Conservation (phyloP, 2,113 vertebrate genomes). For the Plectropomus leopardus region DNA sequence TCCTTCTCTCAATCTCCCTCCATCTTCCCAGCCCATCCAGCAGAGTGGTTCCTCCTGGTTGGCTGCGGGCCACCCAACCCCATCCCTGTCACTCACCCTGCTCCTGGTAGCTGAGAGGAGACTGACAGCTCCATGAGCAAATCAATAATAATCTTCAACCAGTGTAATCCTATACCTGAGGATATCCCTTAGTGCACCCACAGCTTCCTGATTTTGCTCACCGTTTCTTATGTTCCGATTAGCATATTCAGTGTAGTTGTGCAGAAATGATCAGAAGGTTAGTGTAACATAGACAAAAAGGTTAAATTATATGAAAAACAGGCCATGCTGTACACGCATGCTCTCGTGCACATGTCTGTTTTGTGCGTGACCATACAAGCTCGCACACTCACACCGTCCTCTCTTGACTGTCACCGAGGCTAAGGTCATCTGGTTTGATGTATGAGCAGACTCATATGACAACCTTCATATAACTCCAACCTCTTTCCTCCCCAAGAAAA, state of each 20-base stretch:
- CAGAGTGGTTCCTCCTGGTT: constrained; percentile 91
- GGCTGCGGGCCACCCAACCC: constrained; percentile 93
- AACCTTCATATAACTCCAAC: constrained; percentile 80
- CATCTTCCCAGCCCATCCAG: constrained; percentile 93
- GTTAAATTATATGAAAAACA: background rate
- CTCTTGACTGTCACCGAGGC: constrained; percentile 73
- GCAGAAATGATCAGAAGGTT: background rate
- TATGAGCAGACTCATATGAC: constrained; percentile 76
- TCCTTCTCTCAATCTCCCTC: constrained; percentile 78
- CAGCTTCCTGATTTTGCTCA: constrained; percentile 48
- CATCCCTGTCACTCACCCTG: constrained; percentile 92
- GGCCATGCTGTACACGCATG: no score
- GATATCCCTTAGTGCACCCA: constrained; percentile 70
- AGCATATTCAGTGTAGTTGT: constrained; percentile 29
- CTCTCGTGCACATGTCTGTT: constrained; percentile 3
- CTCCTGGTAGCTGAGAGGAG: constrained; percentile 86
- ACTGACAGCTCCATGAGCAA: constrained; percentile 93
- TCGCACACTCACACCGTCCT: constrained; percentile 36
- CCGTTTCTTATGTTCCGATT: background rate
- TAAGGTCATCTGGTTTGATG: constrained; percentile 81
- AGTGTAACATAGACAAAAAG: background rate
- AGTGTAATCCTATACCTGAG: constrained; percentile 86
- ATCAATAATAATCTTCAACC: constrained; percentile 99
- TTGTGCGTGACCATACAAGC: constrained; percentile 43
- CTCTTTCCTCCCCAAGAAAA: constrained; percentile 74